Evolutionary conservation across 2,888 invertebrate species (phyloP), one percentile per base, ranked within the genome.

Genomic region (Drosophila conformis): DNA sequence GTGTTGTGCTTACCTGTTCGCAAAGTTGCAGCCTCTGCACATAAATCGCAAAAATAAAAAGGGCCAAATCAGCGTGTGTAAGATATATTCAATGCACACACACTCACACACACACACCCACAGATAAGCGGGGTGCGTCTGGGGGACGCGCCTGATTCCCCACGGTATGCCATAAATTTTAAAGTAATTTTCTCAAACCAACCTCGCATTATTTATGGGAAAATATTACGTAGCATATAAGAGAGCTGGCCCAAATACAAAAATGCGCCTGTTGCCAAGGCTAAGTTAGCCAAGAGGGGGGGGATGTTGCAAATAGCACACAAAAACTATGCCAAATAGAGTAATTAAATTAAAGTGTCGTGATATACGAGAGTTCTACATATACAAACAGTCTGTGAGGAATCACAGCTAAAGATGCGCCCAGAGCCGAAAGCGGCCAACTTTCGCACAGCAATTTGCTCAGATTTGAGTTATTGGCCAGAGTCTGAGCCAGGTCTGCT

Each of bases 131-230:
- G 65, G 54, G 49, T 42, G 72, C n/a, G 18, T 36, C 7, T n/a
- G 29, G 29, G 38, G 21, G 56, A 38, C 29, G 61, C 38, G 27
- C 33, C 15, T 67, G 57, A 68, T 68, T 73, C 67, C 58, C 62
- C 68, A 78, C 53, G 74, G 70, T 73, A 78, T 66, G 76, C 81
- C 90, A 90, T 91, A 90, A 91, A 90, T 90, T 91, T 89, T 78
- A 82, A 82, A 79, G 89, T 82, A 90, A 90, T 90, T 91, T 90
- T 89, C 86, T 82, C 84, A 31, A 57, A 40, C 78, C 62, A 53
- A 76, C 73, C 84, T 68, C 73, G 79, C 82, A 80, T 87, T 83
- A 91, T 89, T 90, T 90, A 90, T 90, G 89, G 78, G 78, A 85
- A 89, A 89, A 89, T 82, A 83, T 89, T 76, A 82, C 42, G 42